phyloP scores from a whole-genome alignment of 2,888 invertebrate genomes.

The Ophioninae sp. region DNA sequence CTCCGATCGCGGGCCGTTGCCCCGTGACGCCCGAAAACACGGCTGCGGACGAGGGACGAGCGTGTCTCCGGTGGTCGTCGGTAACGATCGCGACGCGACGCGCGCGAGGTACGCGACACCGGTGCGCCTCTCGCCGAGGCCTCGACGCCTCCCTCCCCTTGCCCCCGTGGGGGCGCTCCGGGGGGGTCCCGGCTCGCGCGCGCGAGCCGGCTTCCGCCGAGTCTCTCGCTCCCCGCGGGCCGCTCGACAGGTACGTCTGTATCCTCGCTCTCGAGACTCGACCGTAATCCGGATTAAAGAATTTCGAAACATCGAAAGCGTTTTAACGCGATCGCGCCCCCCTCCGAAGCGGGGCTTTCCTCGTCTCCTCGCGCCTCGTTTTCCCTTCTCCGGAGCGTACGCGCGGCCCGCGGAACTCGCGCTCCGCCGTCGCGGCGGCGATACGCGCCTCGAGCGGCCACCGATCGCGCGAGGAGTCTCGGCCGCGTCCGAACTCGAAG shows the following conservation, averaged over 20 bases:
- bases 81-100: constrained; percentile 10
- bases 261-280: constrained; percentile 58
- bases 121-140: constrained; percentile 31
- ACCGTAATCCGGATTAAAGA: constrained; percentile 79
- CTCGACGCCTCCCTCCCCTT: too few relatives aligned
- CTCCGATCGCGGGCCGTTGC: neutral
- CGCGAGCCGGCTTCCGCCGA: constrained; percentile 42
- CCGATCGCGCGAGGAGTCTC: neutral
- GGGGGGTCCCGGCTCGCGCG: constrained; percentile 44
- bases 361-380: too few relatives aligned
- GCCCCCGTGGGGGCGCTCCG: constrained; percentile 37
- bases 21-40: neutral
- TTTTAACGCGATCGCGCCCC: constrained; percentile 75
- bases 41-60: constrained; percentile 1
- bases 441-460: constrained; percentile 36
- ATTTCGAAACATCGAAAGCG: constrained; percentile 78
- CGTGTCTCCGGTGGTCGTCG: constrained; percentile 30
- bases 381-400: constrained; percentile 4
- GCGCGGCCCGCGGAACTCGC: neutral
- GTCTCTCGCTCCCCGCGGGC: neutral
- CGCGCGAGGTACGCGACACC: too few relatives aligned
- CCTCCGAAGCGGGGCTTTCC: constrained; percentile 50
- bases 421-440: constrained; percentile 2
- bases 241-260: constrained; percentile 15
- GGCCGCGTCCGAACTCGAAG: too few relatives aligned